phyloP scores from a whole-genome alignment of 1,140 invertebrate species.

The Brachystomella parvula region DNA sequence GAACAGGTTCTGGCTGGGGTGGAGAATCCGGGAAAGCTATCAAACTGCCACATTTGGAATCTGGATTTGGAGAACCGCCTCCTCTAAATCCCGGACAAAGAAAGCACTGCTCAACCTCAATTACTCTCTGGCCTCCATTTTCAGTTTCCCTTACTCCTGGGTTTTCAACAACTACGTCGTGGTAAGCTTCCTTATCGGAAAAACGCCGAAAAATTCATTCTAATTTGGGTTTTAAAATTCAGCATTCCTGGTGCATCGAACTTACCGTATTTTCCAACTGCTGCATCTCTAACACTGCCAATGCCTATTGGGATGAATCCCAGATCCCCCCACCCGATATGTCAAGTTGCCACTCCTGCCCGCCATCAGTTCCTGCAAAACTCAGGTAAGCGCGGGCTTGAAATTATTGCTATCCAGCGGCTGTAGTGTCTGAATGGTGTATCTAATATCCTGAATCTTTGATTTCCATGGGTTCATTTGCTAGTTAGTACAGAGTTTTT shows the following conservation, averaged over 20 bases:
- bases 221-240: not conserved
- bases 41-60: conserved; percentile 46
- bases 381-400: too few species aligned
- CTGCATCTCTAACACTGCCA: not conserved
- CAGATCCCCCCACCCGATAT: too few species aligned
- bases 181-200: too few species aligned
- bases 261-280: not conserved
- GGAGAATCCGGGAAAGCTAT: conserved; percentile 45
- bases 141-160: conserved; percentile 48
- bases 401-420: too few species aligned
- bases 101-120: conserved; percentile 38
- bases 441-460: too few species aligned
- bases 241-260: not conserved
- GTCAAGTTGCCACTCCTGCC: too few species aligned
- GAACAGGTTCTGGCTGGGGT: conserved; percentile 48
- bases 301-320: not conserved
- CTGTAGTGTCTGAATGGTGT: too few species aligned
- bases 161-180: conserved; percentile 17
- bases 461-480: too few species aligned
- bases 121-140: conserved; percentile 54
- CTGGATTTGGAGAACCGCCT: not conserved
- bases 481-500: too few species aligned
- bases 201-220: not conserved
- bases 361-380: too few species aligned
- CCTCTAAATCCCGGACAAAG: not conserved